Base-by-base conservation (phyloP, 2,113 vertebrate species). In the Tympanuchus pallidicinctus region DNA sequence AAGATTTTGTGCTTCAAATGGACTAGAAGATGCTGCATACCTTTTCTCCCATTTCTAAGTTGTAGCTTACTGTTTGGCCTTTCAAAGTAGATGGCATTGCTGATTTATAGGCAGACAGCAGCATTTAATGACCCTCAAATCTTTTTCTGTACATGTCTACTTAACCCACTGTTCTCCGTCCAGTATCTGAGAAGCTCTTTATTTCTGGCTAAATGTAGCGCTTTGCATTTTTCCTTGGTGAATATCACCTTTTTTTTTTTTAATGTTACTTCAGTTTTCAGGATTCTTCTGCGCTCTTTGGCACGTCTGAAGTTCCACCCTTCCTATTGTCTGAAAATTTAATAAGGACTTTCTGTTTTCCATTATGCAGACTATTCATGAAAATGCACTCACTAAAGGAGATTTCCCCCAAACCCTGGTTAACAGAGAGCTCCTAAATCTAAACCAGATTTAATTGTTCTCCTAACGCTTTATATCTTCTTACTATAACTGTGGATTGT, bases 301-400 rank as follows among this genome's bases (percentile, higher is more conserved):
- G 47, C 64, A 64, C 2, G 1, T 43, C 82, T 82, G 63, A 89
- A 85, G 18, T 63, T 80, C 92, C 88, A 93, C 86, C 57, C 80
- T 86, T 94, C 28, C 73, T 83, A 86, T 88, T 95, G 86, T 88
- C 65, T 88, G 47, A 52, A 78, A 40, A 83, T 81, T 90, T 86
- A 86, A 73, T 50, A 83, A 64, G 38, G 61, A 60, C 32, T 71
- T 90, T 82, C 82, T 90, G 69, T 77, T 86, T 93, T 81, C 88
- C 43, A 28, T 90, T 92, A 88, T 76, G 60, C 88, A 88, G 45
- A 64, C 22, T 81, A 42, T 21, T 91, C 64, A 52, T 80, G 47
- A 91, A 93, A 94, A 71, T 24, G 60, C 4, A 32, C 30, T 67
- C 32, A 11, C 79, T 88, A 59, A 73, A 92, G 50, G 28, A 86